phyloP scores from a whole-genome alignment of 2,888 invertebrate genomes.

The Drosophila melanosoma region DNA sequence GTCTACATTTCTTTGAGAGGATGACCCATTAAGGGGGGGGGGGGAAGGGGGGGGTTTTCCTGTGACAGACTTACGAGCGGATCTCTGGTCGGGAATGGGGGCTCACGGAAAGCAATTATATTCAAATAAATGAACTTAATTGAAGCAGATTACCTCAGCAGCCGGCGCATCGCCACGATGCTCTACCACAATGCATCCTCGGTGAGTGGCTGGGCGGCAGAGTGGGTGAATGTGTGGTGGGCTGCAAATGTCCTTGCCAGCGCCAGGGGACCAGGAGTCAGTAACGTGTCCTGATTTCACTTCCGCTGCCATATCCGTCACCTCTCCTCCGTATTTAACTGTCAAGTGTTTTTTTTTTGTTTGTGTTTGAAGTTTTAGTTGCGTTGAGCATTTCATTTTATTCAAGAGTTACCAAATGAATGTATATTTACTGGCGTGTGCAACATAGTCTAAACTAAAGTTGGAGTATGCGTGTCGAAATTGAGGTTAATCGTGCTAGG shows the following conservation, averaged over 20 bases:
- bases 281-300: constrained; percentile 66
- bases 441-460: constrained; percentile 6
- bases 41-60: neutral
- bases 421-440: constrained; percentile 41
- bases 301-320: constrained; percentile 62
- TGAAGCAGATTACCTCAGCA: constrained; percentile 76
- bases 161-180: constrained; percentile 35
- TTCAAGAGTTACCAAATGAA: constrained; percentile 56
- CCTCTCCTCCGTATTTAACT: constrained; percentile 38
- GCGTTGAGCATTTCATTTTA: constrained; percentile 27
- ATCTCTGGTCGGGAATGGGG: constrained; percentile 26
- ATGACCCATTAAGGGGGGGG: neutral
- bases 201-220: neutral
- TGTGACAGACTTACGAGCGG: constrained; percentile 26
- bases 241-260: constrained; percentile 48
- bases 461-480: constrained; percentile 46
- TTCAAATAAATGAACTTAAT: constrained; percentile 77
- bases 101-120: constrained; percentile 73
- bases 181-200: constrained; percentile 29
- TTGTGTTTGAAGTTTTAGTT: constrained; percentile 28
- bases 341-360: constrained; percentile 45
- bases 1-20: neutral
- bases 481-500: constrained; percentile 48
- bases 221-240: neutral
- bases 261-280: constrained; percentile 14